Conservation (phyloP, 2,797 vertebrate genomes). For the Percopsis omiscomaycus region DNA sequence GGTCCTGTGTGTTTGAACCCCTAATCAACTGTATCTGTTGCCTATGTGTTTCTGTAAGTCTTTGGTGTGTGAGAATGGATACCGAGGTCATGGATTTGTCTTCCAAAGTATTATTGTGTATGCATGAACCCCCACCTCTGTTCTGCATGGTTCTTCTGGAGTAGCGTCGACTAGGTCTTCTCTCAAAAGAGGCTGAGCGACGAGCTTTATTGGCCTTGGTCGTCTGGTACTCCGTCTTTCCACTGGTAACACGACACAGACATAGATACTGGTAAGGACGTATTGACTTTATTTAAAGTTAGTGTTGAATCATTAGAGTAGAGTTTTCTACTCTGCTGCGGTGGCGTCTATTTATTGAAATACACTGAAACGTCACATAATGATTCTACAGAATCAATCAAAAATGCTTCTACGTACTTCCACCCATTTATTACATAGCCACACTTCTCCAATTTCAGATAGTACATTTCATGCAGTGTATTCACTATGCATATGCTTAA, state of each 20-base stretch:
- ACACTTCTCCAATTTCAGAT: no score
- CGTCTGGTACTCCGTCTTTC: constrained; percentile 98
- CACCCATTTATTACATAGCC: no score
- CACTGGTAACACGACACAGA: constrained; percentile 71
- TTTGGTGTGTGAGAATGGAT: neutral
- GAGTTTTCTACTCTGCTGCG: no score
- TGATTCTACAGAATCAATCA: neutral
- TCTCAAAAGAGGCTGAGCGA: constrained; percentile 92
- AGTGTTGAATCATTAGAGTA: no score
- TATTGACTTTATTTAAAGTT: neutral
- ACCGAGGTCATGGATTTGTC: neutral
- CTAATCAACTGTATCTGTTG: neutral
- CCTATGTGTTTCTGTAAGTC: neutral
- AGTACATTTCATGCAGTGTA: no score
- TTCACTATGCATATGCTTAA: neutral
- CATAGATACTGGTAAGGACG: neutral
- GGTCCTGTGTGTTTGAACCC: neutral
- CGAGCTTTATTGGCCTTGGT: constrained; percentile 95
- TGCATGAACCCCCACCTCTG: constrained; percentile 79
- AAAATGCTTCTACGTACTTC: no score
- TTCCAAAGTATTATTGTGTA: neutral
- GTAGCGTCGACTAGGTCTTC: constrained; percentile 94
- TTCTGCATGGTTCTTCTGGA: constrained; percentile 89
- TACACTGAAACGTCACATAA: no score
- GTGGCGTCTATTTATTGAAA: no score